Evolutionary conservation across 1,140 invertebrate genomes (phyloP), one percentile per base, ranked within the genome.

Genomic region (Diabrotica undecimpunctata): DNA sequence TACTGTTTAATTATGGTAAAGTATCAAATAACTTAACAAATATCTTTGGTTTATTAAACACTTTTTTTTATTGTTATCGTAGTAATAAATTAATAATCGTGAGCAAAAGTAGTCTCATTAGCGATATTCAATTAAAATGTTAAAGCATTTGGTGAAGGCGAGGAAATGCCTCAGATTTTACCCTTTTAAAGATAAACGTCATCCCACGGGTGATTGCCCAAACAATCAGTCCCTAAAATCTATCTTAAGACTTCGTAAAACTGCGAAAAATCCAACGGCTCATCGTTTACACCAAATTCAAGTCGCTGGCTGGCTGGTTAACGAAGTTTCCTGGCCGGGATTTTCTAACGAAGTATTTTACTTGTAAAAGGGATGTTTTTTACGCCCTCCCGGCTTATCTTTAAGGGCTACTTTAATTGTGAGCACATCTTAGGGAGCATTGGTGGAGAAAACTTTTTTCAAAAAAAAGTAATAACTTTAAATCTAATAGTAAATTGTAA

Each of bases 381-480:
- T 77, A 75, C 75, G 69, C 76, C 67, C 69, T 67, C 69, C 66
- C 53, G 70, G 73, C 76, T 77, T 77, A 76, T 77, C 75, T 78
- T 77, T 75, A 78, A 78, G 72, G 74, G 76, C 76, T 75, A 77
- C 73, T 77, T 76, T 77, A 77, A 77, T 77, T 77, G 75, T 68
- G 75, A 73, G 72, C 54, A 73, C 69, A 75, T 75, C 72, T 70
- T 46, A 46, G n/a, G 41, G 41, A 46, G 25, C 25, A 25, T 25
- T 25, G 25, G 25, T 25, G 25, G 25, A 25, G 25, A 25, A 25
- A 25, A 25, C 4, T 2, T 25, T 25, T 25, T 25, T 25, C n/a
- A n/a, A n/a, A n/a, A n/a, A n/a, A n/a, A n/a, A n/a, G n/a, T n/a
- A n/a, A n/a, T n/a, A n/a, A n/a, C n/a, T n/a, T n/a, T n/a, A n/a